Percentiles rank a stretch among this genome's conserved stretches.
These are phyloP conservation scores for Chrysina gloriosa DNA, from an alignment of 2,888 invertebrate species.

Conservation along the genomic window DNA sequence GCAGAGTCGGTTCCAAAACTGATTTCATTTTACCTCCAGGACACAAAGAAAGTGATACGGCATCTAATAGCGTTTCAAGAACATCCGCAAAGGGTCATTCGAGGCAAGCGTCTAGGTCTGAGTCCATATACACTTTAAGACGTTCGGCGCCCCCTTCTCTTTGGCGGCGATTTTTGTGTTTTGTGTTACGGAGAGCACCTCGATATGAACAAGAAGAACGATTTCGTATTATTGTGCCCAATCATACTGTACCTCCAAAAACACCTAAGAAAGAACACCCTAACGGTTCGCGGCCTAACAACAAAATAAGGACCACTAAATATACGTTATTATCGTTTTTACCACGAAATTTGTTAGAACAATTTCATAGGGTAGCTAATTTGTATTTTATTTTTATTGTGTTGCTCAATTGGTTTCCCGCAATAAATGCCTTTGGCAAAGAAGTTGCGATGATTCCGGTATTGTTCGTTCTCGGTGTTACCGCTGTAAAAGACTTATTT, in stretches of 20 bases:
- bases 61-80: constrained; percentile 60
- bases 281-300: constrained; percentile 83
- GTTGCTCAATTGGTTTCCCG: constrained; percentile 94
- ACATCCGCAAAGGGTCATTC: constrained; percentile 77
- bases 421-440: constrained; percentile 94
- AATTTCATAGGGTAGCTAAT: constrained; percentile 97
- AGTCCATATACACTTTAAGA: constrained; percentile 89
- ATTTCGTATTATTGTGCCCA: constrained; percentile 82
- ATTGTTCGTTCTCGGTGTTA: constrained; percentile 92
- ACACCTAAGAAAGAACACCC: constrained; percentile 85
- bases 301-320: constrained; percentile 93
- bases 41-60: constrained; percentile 74
- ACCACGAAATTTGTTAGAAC: constrained; percentile 95
- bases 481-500: constrained; percentile 94
- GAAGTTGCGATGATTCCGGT: constrained; percentile 96
- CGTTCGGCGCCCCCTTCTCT: constrained; percentile 78
- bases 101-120: constrained; percentile 88
- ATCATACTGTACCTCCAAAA: constrained; percentile 85
- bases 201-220: constrained; percentile 71
- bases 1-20: constrained; percentile 85
- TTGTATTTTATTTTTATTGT: constrained; percentile 98
- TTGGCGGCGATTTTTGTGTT: constrained; percentile 76
- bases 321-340: constrained; percentile 94
- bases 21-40: constrained; percentile 91
- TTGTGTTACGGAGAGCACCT: constrained; percentile 72